Base-by-base conservation (phyloP, 2,888 invertebrate species). In the Podabrus alpinus region DNA sequence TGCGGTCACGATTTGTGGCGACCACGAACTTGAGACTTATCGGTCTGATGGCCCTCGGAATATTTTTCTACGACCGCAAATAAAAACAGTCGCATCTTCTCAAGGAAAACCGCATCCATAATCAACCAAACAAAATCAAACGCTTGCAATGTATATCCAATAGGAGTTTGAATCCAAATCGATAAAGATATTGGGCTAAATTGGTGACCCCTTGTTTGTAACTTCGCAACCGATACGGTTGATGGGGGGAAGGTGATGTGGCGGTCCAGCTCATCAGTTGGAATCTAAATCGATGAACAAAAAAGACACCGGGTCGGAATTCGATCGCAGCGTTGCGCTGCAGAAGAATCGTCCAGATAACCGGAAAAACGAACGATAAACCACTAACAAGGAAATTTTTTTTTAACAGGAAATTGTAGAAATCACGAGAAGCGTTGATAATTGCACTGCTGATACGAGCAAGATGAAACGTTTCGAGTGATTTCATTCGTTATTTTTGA, bases 11-110 rank as follows among this genome's bases (percentile, higher is more conserved):
- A 71, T 59, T 19, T 59, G 25, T 17, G 64, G 16, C 70, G 61
- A 61, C 64, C 70, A 70, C 62, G 70, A 73, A 72, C 69, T 69
- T 69, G 71, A 74, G 71, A 72, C 70, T 77, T 67, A 62, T 72
- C 77, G 77, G 77, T 77, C 77, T 74, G 74, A 66, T 77, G 77
- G 66, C 29, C 72, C 19, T 19, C 9, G 68, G 74, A 77, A 59
- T 66, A 69, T 66, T 29, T 66, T 29, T 60, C 59, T 64, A 64
- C 25, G 16, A 71, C 66, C 71, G 17, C 70, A 66, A 64, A 15
- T 15, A 15, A 21, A 64, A 64, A 64, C 19, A 17, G 21, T 19
- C 17, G n/a, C 21, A 64, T 17, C 19, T 64, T 64, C 62, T 19
- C 62, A 19, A 64, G 19, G 62, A 21, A 64, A 64, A 64, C 19